Evolutionary conservation across 2,888 invertebrate genomes (phyloP), one percentile per base, ranked within the genome.

Genomic region (Slavum lentiscoides): DNA sequence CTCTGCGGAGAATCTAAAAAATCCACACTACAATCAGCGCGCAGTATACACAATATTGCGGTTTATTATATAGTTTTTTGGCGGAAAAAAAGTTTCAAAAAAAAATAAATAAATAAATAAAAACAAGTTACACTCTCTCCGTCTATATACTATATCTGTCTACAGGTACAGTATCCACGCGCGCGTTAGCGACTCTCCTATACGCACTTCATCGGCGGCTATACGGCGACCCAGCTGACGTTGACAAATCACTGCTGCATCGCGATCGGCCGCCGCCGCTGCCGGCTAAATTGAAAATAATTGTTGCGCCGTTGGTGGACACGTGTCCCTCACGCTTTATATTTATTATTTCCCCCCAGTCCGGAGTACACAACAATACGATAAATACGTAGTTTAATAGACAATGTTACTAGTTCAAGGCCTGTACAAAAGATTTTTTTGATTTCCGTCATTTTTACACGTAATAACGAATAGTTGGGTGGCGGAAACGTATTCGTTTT

Each of bases 211-310:
- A 55, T 39, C 39, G 55, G 55, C 39, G 39, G 58, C 66, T 11
- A 37, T 58, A 17, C 62, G 62, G 37, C 15, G 23, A 11, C 70
- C 15, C 21, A 15, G 7, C 11, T 75, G 74, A 67, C 74, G 58
- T 67, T 75, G 74, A 75, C 74, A 75, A 67, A 75, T 75, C 66
- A 75, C 30, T 30, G 30, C 4, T 30, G 30, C 30, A n/a, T n/a
- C n/a, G 30, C 30, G 30, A 30, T 30, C 30, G 30, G 30, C 74
- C 58, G 58, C 62, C 58, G 74, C 30, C 2, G 30, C 74, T 39
- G 58, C 62, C 58, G 74, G 58, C 43, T 58, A 67, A 75, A 75
- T 75, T 67, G 66, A 75, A 75, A 75, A 75, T 75, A 75, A 75
- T 75, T 75, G 58, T 75, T 75, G 19, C 13, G 43, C 55, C 58